Base-by-base conservation (phyloP, 53 echinoderm and acorn worm species). In the Holothuria leucospilota region DNA sequence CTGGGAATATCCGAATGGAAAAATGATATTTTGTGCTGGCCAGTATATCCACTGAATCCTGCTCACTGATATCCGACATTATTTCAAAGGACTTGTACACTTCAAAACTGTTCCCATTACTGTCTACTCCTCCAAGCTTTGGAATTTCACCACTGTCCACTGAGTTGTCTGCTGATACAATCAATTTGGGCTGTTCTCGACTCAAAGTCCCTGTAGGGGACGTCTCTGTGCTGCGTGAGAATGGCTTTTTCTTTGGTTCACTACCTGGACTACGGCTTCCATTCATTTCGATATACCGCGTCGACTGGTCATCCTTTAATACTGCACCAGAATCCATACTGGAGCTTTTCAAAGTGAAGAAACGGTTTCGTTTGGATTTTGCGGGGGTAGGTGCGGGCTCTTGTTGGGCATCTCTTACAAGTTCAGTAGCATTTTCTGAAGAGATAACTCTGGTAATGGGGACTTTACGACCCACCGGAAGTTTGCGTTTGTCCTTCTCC, bases 61-160 rank as follows among this genome's bases (percentile, higher is more conserved):
- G 93, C 88, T 97, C 97, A 62, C 97, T 97, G 81, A 95, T 92
- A 77, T 97, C 97, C 2, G 97, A 97, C 91, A 94, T 91, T 51
- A 97, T 91, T 80, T 97, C 97, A 10, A 94, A 87, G 38, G 94
- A 94, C 52, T 91, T 92, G 91, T 91, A 93, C 65, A 92, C 89
- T 56, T 96, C 96, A 64, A 95, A 95, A 88, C 97, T 97, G 80
- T 91, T 93, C 8, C 97, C 97, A 90, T 92, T 94, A 1, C 93
- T 93, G 69, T 87, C 78, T 23, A 95, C 79, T 63, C 91, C 91
- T 24, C 89, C 62, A 15, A 96, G 63, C 70, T 93, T 93, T 39
- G 96, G 94, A 23, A 92, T 86, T 12, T 59, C 71, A 2, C 84
- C 85, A 34, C 85, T 86, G 84, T 97, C 95, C 16, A 66, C 25